phyloP scores from a whole-genome alignment of 2,797 vertebrate species.

The Bucorvus abyssinicus region DNA sequence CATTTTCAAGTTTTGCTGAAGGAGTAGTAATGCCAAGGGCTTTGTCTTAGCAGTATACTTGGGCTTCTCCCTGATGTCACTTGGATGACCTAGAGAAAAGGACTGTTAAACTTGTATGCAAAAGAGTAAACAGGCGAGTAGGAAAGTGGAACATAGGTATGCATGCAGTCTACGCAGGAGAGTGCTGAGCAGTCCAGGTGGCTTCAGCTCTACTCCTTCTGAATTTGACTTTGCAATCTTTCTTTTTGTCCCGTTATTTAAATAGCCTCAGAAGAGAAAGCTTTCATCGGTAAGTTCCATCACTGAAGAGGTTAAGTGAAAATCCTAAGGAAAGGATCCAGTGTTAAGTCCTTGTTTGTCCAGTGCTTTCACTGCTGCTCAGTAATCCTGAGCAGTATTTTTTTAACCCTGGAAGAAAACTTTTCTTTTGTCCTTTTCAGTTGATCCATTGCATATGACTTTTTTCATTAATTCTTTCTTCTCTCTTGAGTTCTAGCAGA shows the following conservation, averaged over 20 bases:
- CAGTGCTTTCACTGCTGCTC: background rate
- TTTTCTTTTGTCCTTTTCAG: slow-evolving; percentile 9
- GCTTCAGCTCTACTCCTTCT: background rate
- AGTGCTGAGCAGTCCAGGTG: background rate
- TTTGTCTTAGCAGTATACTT: background rate
- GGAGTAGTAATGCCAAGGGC: background rate
- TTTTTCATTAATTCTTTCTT: background rate
- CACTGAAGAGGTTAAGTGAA: background rate
- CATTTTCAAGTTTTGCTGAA: background rate
- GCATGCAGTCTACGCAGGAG: too few relatives aligned
- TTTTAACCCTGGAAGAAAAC: slow-evolving; percentile 18
- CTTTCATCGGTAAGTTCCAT: background rate
- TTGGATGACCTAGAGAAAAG: background rate
- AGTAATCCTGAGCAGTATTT: slow-evolving; percentile 2
- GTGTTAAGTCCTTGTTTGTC: background rate
- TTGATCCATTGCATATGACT: background rate
- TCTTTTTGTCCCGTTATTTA: background rate
- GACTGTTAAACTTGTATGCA: background rate
- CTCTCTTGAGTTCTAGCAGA: background rate
- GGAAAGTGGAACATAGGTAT: background rate
- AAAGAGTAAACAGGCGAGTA: background rate
- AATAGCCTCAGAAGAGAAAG: background rate
- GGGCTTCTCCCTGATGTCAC: background rate
- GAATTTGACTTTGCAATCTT: background rate
- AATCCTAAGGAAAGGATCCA: background rate